Evolutionary conservation across 2,888 invertebrate species (phyloP), one percentile per base, ranked within the genome.

Genomic region (Adelphocoris suturalis): DNA sequence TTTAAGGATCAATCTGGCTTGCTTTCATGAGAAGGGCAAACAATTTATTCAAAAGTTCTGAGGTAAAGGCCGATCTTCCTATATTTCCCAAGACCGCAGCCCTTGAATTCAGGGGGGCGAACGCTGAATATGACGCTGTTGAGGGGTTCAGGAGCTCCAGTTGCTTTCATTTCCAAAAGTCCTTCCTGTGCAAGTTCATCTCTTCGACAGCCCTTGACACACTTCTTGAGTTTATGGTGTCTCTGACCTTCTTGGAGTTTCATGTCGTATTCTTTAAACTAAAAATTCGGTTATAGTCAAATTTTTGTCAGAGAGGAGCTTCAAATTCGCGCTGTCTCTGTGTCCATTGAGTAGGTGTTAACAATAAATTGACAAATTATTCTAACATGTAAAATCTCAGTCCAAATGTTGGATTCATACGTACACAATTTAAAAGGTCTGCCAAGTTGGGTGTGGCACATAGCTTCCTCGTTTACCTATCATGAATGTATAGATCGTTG

Each of bases 131-230:
- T 5, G 47, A 81, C 48, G 46, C 81, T 61, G 61, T 19, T 61
- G 11, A 61, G 61, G 9, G 61, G 61, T 9, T 61, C 61, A 3
- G 61, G 61, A n/a, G 9, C n/a, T 19, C 61, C 61, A 11, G 46
- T 48, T 2, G 47, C 82, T n/a, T 1, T 57, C 55, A 85, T 85
- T 19, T 85, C 57, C 27, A 85, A 28, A 27, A 57, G 28, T 5
- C 57, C 57, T 85, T 57, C 57, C n/a, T 57, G 57, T 7, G 57
- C 85, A 13, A 85, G 55, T 28, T 57, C 57, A 37, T 52, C 37
- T 57, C 85, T 28, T 7, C 61, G 19, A 37, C 85, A 85, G 4
- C 57, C 28, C 19, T 19, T 19, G 9, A 27, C 85, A 16, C 85
- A 85, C 19, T 85, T 57, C 27, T 52, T 57, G 57, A 27, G 28